Conservation (phyloP, 2,113 vertebrate genomes). For the Sphaerodactylus townsendi region DNA sequence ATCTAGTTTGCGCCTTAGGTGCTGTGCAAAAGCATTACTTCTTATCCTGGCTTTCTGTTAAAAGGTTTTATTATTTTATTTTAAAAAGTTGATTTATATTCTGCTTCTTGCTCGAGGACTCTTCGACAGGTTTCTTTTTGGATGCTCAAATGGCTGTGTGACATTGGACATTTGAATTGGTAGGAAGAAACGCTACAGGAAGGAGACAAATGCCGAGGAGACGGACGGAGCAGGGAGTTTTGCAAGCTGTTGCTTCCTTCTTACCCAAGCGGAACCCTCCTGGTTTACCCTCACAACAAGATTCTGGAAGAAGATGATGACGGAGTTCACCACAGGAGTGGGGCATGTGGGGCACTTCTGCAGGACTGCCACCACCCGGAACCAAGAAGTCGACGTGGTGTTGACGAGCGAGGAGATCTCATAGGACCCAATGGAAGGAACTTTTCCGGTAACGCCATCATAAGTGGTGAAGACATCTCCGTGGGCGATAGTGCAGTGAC, state of each 20-base stretch:
- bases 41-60: too few relatives aligned
- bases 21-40: too few relatives aligned
- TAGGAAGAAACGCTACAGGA: not conserved
- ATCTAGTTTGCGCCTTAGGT: too few relatives aligned
- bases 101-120: too few relatives aligned
- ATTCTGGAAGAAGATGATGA: constrained; percentile 68
- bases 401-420: constrained; percentile 68
- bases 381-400: constrained; percentile 56
- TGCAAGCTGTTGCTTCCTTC: too few relatives aligned
- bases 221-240: not conserved
- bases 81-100: too few relatives aligned
- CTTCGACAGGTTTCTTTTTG: too few relatives aligned
- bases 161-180: too few relatives aligned
- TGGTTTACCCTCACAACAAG: constrained; percentile 60
- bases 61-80: too few relatives aligned
- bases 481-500: constrained; percentile 54
- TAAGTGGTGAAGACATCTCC: constrained; percentile 57
- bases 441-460: constrained; percentile 59
- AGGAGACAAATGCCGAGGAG: not conserved
- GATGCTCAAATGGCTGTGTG: too few relatives aligned
- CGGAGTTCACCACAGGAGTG: constrained; percentile 11
- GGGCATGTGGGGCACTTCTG: constrained; percentile 44
- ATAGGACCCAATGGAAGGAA: constrained; percentile 55
- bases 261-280: constrained; percentile 66
- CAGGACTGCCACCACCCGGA: constrained; percentile 71